These are phyloP conservation scores for Junonia oenone DNA, from an alignment of 2,888 invertebrate genomes.

Conservation along the genomic window DNA sequence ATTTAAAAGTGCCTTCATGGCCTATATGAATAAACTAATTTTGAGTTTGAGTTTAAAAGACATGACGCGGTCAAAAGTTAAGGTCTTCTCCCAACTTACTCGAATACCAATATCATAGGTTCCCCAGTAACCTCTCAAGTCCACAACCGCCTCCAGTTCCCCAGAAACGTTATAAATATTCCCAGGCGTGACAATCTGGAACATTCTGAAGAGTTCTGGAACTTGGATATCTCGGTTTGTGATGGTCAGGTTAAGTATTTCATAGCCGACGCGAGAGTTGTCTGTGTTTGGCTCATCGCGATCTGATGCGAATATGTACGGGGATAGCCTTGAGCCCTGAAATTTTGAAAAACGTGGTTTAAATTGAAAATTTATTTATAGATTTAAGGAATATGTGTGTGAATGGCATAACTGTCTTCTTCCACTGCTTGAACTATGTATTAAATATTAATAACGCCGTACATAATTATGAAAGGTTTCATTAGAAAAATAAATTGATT, in stretches of 20 bases:
- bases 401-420: too few relatives aligned
- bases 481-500: too few relatives aligned
- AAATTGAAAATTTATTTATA: too few relatives aligned
- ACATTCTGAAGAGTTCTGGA: slow-evolving; percentile 45
- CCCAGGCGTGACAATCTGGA: slow-evolving; percentile 12
- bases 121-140: slow-evolving; percentile 79
- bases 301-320: slow-evolving; percentile 70
- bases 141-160: slow-evolving; percentile 58
- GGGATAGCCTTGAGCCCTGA: slow-evolving; percentile 47
- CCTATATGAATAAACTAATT: too few relatives aligned
- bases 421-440: too few relatives aligned
- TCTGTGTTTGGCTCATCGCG: slow-evolving; percentile 72
- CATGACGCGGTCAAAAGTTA: background rate
- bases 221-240: slow-evolving; percentile 43
- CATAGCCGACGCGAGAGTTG: slow-evolving; percentile 76
- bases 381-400: too few relatives aligned
- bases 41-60: too few relatives aligned
- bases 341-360: too few relatives aligned
- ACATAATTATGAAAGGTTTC: too few relatives aligned
- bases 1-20: too few relatives aligned
- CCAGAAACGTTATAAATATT: slow-evolving; percentile 52
- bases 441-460: too few relatives aligned
- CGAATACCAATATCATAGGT: slow-evolving; percentile 70
- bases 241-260: slow-evolving; percentile 50
- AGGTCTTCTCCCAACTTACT: slow-evolving; percentile 49